Evolutionary conservation across 1,140 invertebrate genomes (phyloP), one percentile per base, ranked within the genome.

Genomic region (Galendromus occidentalis): DNA sequence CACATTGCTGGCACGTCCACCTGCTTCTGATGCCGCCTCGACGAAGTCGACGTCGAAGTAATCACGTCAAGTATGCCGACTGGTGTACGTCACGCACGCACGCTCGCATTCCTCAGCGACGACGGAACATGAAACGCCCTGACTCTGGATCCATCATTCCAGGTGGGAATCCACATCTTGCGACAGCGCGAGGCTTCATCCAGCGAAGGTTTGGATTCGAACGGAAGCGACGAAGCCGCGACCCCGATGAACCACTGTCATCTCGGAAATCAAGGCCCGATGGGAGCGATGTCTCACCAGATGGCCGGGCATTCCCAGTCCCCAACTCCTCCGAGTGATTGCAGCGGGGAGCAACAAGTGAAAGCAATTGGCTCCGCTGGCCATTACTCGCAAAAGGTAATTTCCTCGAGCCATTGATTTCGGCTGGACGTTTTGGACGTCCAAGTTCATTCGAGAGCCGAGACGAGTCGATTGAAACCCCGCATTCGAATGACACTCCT

Each of bases 121-220:
- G 33, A 39, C 4, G 9, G 33, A 4, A 9, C 4, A 39, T 39
- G 4, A 39, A 39, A 39, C 33, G 33, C 33, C 4, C 4, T 39
- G 33, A 39, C 33, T 39, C 9, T 39, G 33, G 9, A 39, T 39
- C 33, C 9, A 6, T 39, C 33, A 39, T 39, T 39, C 33, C 51
- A 59, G 51, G 51, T 59, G 51, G 51, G 51, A 17, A 59, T 59
- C 9, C 51, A 59, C 51, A 59, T 59, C 22, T 33, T 59, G 25
- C 51, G 51, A 14, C 51, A 59, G 9, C 14, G 51, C 25, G 51
- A 59, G 33, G 51, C 51, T 1, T 59, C 51, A 18, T 59, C 51
- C 1, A 59, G 51, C 33, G 51, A 59, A 4, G 51, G 51, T 29
- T 33, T 59, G 6, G 51, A 59, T 25, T 59, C 51, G 1, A 59